Evolutionary conservation across 2,113 vertebrate species (phyloP), one percentile per base, ranked within the genome.

Genomic region (Bostrychus sinensis): DNA sequence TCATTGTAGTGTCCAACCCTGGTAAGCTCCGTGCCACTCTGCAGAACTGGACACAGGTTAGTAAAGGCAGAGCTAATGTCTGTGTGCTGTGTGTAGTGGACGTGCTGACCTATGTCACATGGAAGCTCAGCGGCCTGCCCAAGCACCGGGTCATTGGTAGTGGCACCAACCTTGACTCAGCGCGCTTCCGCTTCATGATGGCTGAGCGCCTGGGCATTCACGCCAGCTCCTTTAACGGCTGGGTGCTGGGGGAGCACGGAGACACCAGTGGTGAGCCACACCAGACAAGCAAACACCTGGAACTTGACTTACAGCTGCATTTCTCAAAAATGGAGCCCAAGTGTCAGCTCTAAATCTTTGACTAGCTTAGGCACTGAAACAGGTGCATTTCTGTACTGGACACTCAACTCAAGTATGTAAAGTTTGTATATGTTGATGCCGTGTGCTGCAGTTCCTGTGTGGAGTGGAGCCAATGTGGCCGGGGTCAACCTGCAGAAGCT

Each of bases 51-150:
- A 7, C 8, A 32, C 30, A 2, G 30, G 5, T 32, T 32, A n/a
- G n/a, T 32, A 32, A 32, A n/a, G n/a, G n/a, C 30, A 32, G 30
- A 32, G 30, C 30, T 32, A 39, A 1, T 22, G 25, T 17, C 11
- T 17, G 5, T 30, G 5, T 23, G 0, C 17, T 16, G 14, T 55
- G 23, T 23, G 63, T 80, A 99, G 97, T 99, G 81, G 97, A 99
- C 34, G 93, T 99, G 77, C 82, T 99, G 72, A 98, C 96, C 8
- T 99, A 98, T 0, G 94, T 99, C 41, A 97, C 97, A 38, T 99
- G 97, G 97, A 99, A 99, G 73, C 92, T 99, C 62, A 99, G 97
- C n/a, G 96, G 97, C 5, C 85, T 99, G 67, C 97, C 97, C 19
- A 96, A 97, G 65, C 89, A 97, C 85, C 94, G 95, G 1, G 94